Conservation (phyloP, 2,888 invertebrate species). For the Ormyrus thymus region DNA sequence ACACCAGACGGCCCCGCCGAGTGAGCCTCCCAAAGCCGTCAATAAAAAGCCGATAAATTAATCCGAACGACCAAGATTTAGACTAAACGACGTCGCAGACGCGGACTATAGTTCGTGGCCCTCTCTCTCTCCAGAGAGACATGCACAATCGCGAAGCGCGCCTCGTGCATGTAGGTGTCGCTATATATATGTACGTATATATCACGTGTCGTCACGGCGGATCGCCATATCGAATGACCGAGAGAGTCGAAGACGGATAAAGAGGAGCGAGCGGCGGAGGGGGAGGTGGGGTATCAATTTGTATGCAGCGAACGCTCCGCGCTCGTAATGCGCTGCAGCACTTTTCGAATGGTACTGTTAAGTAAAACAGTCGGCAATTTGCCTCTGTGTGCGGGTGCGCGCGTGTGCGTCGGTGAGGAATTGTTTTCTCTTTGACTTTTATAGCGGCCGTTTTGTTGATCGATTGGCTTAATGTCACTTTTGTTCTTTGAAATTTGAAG, state of each 20-base stretch:
- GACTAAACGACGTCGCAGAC: too few relatives aligned
- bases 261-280: not conserved
- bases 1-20: too few relatives aligned
- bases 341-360: slow-evolving; percentile 27
- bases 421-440: too few relatives aligned
- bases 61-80: too few relatives aligned
- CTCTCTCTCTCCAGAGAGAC: not conserved
- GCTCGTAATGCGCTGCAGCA: slow-evolving; percentile 14
- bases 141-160: slow-evolving; percentile 23
- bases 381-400: not conserved
- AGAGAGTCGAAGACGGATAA: slow-evolving; percentile 1
- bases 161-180: not conserved
- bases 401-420: not conserved
- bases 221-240: slow-evolving; percentile 41
- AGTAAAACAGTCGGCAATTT: slow-evolving; percentile 32
- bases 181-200: not conserved
- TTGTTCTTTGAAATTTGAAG: too few relatives aligned
- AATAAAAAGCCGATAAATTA: too few relatives aligned
- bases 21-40: too few relatives aligned
- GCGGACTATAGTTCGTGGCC: too few relatives aligned
- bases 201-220: slow-evolving; percentile 39
- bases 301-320: slow-evolving; percentile 28
- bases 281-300: slow-evolving; percentile 4
- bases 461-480: too few relatives aligned
- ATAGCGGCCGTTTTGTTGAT: too few relatives aligned